Conservation (phyloP, 2,888 invertebrate genomes). For the Protonemura montana region DNA sequence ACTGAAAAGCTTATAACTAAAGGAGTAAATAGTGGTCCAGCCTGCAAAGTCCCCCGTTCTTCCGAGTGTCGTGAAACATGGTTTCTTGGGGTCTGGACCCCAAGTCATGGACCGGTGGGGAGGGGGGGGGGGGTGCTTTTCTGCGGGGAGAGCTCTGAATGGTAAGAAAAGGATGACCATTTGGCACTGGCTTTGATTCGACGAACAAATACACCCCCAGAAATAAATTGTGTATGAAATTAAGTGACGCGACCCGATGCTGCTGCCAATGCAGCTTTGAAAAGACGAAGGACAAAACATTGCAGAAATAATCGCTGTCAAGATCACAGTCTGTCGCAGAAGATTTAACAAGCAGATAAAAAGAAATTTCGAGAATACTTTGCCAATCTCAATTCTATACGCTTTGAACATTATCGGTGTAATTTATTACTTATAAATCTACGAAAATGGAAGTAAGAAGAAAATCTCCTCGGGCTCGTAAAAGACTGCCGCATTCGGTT, state of each 20-base stretch:
- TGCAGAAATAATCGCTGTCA: constrained; percentile 5
- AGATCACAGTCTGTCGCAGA: not conserved
- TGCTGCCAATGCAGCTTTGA: not conserved
- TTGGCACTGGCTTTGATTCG: constrained; percentile 1
- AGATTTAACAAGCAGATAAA: constrained; percentile 12
- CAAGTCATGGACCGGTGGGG: not conserved
- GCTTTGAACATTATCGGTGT: not conserved
- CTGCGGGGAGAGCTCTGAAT: not conserved
- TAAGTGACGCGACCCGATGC: not conserved
- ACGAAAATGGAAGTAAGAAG: not conserved
- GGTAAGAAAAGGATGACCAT: not conserved
- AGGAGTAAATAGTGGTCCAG: constrained; percentile 16
- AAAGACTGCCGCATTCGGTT: not conserved
- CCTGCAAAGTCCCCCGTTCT: not conserved
- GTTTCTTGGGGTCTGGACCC: not conserved
- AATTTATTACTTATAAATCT: constrained; percentile 12
- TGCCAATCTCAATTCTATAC: constrained; percentile 7
- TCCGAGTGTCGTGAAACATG: constrained; percentile 17
- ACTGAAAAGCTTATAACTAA: constrained; percentile 22
- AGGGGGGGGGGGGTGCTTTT: not conserved
- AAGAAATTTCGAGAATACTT: not conserved
- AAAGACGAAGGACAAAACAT: not conserved
- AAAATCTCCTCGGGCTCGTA: not conserved
- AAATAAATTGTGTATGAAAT: constrained; percentile 4
- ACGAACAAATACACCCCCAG: not conserved